phyloP scores from a whole-genome alignment of 2,888 invertebrate species.

The Branchellion lobata region DNA sequence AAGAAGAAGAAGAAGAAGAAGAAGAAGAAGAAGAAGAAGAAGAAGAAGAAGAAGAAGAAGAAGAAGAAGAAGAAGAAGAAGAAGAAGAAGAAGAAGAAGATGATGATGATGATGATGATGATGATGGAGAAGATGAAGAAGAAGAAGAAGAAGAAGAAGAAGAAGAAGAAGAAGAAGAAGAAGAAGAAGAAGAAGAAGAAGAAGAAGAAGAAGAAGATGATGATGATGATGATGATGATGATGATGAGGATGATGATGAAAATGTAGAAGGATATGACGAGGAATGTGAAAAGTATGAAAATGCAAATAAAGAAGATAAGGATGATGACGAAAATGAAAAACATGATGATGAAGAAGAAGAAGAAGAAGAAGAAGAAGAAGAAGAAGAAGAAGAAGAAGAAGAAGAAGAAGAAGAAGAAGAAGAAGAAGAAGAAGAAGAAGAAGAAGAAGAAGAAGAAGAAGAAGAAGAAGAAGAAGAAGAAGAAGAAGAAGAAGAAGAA shows the following conservation, averaged over 20 bases:
- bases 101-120: slow-evolving; percentile 31
- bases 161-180: too few relatives aligned
- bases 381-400: not conserved
- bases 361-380: not conserved
- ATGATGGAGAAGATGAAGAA: slow-evolving; percentile 30
- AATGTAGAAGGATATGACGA: not conserved
- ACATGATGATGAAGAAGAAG: not conserved
- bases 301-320: not conserved
- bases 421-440: not conserved
- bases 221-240: slow-evolving; percentile 17
- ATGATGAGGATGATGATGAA: not conserved
- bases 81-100: slow-evolving; percentile 8
- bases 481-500: not conserved
- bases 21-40: too few relatives aligned
- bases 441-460: not conserved
- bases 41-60: too few relatives aligned
- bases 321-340: not conserved
- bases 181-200: slow-evolving; percentile 33
- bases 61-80: not conserved
- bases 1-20: too few relatives aligned
- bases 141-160: too few relatives aligned
- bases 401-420: not conserved
- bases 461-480: not conserved
- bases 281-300: not conserved
- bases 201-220: slow-evolving; percentile 25